Conservation (phyloP, 2,797 vertebrate species). For the Chelonia mydas region DNA sequence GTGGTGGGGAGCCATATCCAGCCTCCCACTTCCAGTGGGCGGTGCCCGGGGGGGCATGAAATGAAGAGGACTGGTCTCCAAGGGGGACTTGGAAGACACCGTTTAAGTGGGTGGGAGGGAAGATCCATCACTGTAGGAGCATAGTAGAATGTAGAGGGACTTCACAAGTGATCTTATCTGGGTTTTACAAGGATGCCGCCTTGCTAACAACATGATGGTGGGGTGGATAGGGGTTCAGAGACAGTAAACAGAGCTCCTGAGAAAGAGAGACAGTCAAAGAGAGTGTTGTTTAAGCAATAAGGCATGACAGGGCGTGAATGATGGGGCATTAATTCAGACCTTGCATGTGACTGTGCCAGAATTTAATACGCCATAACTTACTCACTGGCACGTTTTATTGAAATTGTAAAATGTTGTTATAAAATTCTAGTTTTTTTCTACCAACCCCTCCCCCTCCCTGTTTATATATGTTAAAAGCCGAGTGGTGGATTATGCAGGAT, state of each 20-base stretch:
- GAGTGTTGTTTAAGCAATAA: constrained; percentile 65
- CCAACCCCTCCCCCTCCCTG: neutral
- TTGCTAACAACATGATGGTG: neutral
- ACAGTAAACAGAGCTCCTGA: constrained; percentile 24
- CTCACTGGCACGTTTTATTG: constrained; percentile 59
- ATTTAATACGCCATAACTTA: constrained; percentile 65
- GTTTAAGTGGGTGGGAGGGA: neutral
- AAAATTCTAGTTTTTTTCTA: neutral
- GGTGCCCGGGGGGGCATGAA: neutral
- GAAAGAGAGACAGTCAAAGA: constrained; percentile 59
- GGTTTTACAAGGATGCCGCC: neutral
- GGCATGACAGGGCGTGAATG: constrained; percentile 40
- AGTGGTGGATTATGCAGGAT: rapidly evolving
- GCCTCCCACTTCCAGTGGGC: rapidly evolving
- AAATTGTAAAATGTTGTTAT: constrained; percentile 70
- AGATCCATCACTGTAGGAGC: neutral
- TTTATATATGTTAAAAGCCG: neutral
- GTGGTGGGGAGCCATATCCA: neutral
- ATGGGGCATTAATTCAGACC: constrained; percentile 67
- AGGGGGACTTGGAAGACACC: neutral
- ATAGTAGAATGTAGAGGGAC: neutral
- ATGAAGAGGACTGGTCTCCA: neutral
- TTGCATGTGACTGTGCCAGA: constrained; percentile 51
- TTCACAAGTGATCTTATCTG: neutral
- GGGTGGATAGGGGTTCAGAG: neutral